These are phyloP conservation scores for Branchellion lobata DNA, from an alignment of 2,888 invertebrate genomes.

Conservation along the genomic window DNA sequence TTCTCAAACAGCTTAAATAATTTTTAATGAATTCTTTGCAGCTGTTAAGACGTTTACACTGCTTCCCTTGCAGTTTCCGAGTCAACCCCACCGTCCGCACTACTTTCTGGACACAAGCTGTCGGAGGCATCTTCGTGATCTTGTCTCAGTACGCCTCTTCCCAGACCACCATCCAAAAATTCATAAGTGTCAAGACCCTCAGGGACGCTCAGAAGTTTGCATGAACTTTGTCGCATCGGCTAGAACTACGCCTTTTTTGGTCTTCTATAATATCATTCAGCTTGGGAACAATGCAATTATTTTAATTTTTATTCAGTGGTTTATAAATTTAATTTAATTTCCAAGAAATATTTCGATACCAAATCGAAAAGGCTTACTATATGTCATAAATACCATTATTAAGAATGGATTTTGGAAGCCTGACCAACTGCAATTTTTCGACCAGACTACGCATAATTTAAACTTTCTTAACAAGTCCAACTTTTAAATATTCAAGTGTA, in stretches of 20 bases:
- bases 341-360: too few relatives aligned
- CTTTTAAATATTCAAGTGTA: too few relatives aligned
- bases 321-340: neutral
- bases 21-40: too few relatives aligned
- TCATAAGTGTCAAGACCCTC: slow-evolving; percentile 46
- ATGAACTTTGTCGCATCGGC: neutral
- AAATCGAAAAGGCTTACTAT: too few relatives aligned
- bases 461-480: too few relatives aligned
- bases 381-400: too few relatives aligned
- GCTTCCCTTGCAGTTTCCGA: slow-evolving; percentile 66
- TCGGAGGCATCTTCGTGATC: slow-evolving; percentile 91
- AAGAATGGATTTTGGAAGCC: too few relatives aligned
- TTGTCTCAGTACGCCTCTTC: slow-evolving; percentile 85
- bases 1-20: too few relatives aligned
- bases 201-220: slow-evolving; percentile 48
- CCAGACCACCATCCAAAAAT: slow-evolving; percentile 68
- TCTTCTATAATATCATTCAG: neutral
- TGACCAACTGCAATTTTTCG: too few relatives aligned
- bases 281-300: neutral
- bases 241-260: neutral
- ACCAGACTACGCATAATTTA: too few relatives aligned
- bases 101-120: slow-evolving; percentile 78
- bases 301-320: neutral
- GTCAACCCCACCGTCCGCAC: slow-evolving; percentile 78
- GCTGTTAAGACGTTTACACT: too few relatives aligned